A percentile compares a stretch with the other conserved stretches of the same genome.
phyloP scores from a whole-genome alignment of 23 tunicate species.

The Styela plicata region DNA sequence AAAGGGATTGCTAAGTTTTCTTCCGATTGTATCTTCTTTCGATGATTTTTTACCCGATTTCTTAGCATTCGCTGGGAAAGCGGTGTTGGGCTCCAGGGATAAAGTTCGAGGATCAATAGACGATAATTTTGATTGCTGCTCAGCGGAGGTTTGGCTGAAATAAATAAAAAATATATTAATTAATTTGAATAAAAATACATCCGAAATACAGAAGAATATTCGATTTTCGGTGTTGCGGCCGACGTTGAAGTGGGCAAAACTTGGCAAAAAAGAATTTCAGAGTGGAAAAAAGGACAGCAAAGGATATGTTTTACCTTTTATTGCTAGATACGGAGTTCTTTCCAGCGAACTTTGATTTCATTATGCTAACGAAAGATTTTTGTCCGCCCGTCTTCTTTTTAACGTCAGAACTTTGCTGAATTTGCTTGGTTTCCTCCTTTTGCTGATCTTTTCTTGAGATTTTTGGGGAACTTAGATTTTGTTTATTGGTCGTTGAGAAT shows the following conservation, averaged over 20 bases:
- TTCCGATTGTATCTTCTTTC: slow-evolving; percentile 48
- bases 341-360: slow-evolving; percentile 66
- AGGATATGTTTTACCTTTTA: not conserved
- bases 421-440: not conserved
- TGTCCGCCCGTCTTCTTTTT: slow-evolving; percentile 20
- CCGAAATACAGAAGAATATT: too few relatives aligned
- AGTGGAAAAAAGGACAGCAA: too few relatives aligned
- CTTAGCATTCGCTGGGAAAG: slow-evolving; percentile 25
- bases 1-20: slow-evolving; percentile 68
- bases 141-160: not conserved
- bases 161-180: too few relatives aligned
- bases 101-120: slow-evolving; percentile 69
- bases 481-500: not conserved
- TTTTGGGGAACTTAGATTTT: not conserved
- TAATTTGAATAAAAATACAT: too few relatives aligned
- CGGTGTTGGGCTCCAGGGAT: slow-evolving; percentile 63
- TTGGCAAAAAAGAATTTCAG: too few relatives aligned
- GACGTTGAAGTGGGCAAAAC: too few relatives aligned
- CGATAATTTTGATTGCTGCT: too few relatives aligned
- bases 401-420: not conserved
- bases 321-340: not conserved
- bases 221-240: too few relatives aligned
- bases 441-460: slow-evolving; percentile 24
- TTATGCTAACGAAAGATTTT: slow-evolving; percentile 44
- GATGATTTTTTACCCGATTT: slow-evolving; percentile 29